Evolutionary conservation across 2,797 vertebrate species (phyloP).

Genomic region (Enteromius thamalakanensis): DNA sequence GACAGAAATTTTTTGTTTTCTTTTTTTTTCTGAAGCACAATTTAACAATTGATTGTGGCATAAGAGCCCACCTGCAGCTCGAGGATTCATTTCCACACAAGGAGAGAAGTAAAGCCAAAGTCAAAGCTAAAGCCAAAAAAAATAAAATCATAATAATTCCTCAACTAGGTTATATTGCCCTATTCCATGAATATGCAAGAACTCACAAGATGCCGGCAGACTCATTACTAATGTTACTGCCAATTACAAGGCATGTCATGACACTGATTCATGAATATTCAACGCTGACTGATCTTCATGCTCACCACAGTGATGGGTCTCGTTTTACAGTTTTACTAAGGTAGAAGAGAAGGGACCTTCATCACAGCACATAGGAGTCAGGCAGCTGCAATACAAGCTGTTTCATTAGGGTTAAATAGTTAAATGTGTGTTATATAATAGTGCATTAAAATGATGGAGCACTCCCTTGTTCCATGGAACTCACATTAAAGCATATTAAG

Average conservation of each 20-base stretch:
- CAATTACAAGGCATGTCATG: conserved; percentile 89
- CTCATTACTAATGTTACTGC: conserved; percentile 88
- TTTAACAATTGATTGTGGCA: conserved; percentile 82
- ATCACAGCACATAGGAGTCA: conserved; percentile 78
- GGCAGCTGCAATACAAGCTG: conserved; percentile 82
- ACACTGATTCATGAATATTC: conserved; percentile 88
- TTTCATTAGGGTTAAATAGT: conserved; percentile 85
- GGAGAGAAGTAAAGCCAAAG: conserved; percentile 14
- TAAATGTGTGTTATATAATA: conserved; percentile 89
- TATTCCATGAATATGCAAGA: conserved; percentile 84
- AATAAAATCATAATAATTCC: conserved; percentile 54
- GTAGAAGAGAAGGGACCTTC: conserved; percentile 82
- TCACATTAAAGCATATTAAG: conserved; percentile 89
- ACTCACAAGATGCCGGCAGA: conserved; percentile 78
- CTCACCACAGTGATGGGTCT: conserved; percentile 73
- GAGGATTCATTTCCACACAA: conserved; percentile 77
- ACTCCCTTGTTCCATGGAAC: conserved; percentile 81
- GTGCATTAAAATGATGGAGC: conserved; percentile 87
- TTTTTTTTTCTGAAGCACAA: conserved; percentile 70
- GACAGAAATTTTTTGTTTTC: conserved; percentile 59
- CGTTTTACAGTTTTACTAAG: conserved; percentile 85
- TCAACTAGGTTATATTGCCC: conserved; percentile 77
- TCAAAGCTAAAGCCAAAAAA: not conserved
- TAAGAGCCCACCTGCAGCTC: conserved; percentile 82
- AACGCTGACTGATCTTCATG: conserved; percentile 81